Evolutionary conservation across 2,888 invertebrate species (phyloP).

Genomic region (Nephrotoma appendiculata): DNA sequence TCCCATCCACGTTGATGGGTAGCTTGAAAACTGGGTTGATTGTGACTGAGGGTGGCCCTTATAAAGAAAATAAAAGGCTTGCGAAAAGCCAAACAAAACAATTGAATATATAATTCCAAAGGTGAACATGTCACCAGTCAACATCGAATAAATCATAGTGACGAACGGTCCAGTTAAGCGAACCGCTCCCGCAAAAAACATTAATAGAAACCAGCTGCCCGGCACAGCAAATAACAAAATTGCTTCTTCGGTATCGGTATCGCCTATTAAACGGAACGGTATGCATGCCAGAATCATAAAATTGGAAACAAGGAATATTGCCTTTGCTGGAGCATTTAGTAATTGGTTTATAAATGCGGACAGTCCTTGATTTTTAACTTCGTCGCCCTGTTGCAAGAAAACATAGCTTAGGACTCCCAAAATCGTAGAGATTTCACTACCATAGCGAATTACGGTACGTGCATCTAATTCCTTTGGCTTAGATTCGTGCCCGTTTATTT

Average conservation of each 20-base stretch:
- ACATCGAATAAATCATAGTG: constrained; percentile 99
- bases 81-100: constrained; percentile 89
- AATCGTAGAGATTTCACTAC: constrained; percentile 74
- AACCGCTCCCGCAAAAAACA: constrained; percentile 96
- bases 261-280: constrained; percentile 62
- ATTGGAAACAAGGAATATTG: constrained; percentile 85
- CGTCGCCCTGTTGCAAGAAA: constrained; percentile 83
- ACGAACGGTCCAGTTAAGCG: constrained; percentile 96
- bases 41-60: constrained; percentile 76
- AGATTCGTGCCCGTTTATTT: constrained; percentile 11
- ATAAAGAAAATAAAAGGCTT: constrained; percentile 89
- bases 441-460: constrained; percentile 42
- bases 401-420: constrained; percentile 77
- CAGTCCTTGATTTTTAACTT: constrained; percentile 87
- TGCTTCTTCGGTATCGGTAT: constrained; percentile 75
- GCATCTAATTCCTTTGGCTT: constrained; percentile 26
- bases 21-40: constrained; percentile 66
- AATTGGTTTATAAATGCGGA: constrained; percentile 81
- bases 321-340: constrained; percentile 90
- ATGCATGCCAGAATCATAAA: constrained; percentile 78
- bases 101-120: constrained; percentile 95
- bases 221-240: constrained; percentile 86
- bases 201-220: constrained; percentile 91
- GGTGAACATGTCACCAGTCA: constrained; percentile 95
- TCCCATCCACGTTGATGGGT: constrained; percentile 92